A percentile compares a stretch with the other conserved stretches of the same genome.
These are phyloP conservation scores for Cylindroiulus punctatus DNA, from an alignment of 2,888 invertebrate genomes.

Conservation along the genomic window DNA sequence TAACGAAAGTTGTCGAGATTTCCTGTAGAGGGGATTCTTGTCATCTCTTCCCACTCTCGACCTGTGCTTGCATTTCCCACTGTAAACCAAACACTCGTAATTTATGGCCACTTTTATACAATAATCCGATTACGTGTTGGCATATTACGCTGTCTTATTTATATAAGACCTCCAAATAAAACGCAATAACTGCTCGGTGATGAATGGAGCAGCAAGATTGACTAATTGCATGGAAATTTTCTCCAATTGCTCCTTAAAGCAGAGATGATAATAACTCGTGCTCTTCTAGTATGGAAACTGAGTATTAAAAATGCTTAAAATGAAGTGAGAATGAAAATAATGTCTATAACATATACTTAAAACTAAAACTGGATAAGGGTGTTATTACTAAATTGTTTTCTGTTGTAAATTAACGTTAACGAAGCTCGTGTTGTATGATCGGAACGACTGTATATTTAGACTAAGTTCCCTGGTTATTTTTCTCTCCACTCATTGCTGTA, in stretches of 20 bases:
- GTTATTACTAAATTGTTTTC: too few relatives aligned
- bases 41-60: background rate
- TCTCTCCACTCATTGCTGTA: too few relatives aligned
- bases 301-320: background rate
- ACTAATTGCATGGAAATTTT: background rate
- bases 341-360: background rate
- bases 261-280: background rate
- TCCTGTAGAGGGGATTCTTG: background rate
- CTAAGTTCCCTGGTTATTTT: too few relatives aligned
- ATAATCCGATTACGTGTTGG: constrained; percentile 37
- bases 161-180: constrained; percentile 16
- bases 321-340: background rate
- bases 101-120: constrained; percentile 24
- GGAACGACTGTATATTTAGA: too few relatives aligned
- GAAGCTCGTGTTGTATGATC: too few relatives aligned
- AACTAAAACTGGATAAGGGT: background rate
- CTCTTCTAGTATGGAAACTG: background rate
- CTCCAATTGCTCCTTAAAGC: background rate
- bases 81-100: constrained; percentile 6
- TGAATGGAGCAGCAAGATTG: background rate
- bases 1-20: background rate
- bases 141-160: constrained; percentile 33
- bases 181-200: background rate
- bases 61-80: background rate
- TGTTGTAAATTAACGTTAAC: too few relatives aligned